These are phyloP conservation scores for Thryonomys swinderianus DNA, from an alignment of 2,113 vertebrate species.

Conservation along the genomic window DNA sequence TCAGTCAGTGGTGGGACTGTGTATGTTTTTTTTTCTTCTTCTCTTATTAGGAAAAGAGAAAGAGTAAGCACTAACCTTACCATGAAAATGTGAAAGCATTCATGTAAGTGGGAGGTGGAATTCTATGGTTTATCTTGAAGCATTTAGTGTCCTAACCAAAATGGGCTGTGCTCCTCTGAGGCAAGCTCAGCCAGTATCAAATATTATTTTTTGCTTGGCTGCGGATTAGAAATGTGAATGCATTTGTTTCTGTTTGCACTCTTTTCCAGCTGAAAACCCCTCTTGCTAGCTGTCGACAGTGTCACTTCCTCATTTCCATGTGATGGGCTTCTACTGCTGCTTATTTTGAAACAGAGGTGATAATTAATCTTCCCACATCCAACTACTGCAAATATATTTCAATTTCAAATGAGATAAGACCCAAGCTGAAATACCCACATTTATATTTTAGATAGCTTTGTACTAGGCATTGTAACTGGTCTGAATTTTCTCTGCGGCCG, in stretches of 20 bases:
- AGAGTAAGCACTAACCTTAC: not conserved
- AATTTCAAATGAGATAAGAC: constrained; percentile 89
- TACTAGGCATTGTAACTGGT: constrained; percentile 77
- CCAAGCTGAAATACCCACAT: constrained; percentile 83
- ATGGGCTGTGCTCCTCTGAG: not conserved
- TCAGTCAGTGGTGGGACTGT: not conserved
- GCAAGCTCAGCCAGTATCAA: constrained; percentile 65
- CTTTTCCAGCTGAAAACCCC: constrained; percentile 83
- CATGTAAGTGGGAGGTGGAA: constrained; percentile 34
- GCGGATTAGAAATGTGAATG: constrained; percentile 71
- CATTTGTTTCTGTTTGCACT: constrained; percentile 82
- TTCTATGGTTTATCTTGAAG: not conserved
- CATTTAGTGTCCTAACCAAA: constrained; percentile 53
- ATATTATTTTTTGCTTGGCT: constrained; percentile 63
- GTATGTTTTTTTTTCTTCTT: not conserved
- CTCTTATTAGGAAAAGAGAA: not conserved
- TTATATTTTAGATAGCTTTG: constrained; percentile 84
- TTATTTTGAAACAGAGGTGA: constrained; percentile 92
- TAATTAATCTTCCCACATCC: constrained; percentile 94
- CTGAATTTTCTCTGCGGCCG: constrained; percentile 80
- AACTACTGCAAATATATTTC: constrained; percentile 88
- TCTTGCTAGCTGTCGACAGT: constrained; percentile 83
- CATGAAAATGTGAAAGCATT: not conserved
- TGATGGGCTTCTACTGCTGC: constrained; percentile 87
- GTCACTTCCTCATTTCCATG: constrained; percentile 86